Evolutionary conservation across 1,140 invertebrate genomes (phyloP), one percentile per base, ranked within the genome.

Genomic region (Microplitis demolitor): DNA sequence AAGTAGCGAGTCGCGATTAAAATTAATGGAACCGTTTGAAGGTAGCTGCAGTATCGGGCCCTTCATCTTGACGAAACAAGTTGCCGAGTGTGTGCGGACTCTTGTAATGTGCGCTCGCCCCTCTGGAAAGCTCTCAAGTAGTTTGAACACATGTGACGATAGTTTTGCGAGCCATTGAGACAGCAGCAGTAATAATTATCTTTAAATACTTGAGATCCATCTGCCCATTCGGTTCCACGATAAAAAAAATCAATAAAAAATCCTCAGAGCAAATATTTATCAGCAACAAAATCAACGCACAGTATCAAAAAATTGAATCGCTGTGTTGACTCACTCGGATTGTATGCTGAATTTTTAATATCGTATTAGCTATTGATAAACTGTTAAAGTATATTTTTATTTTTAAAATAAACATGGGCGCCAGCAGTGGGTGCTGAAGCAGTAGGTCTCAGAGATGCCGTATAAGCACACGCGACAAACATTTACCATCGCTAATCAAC

Each of bases 401-500:
- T 24, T 24, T 24, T 24, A 24, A 24, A 24, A 24, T 24, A 24
- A 13, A 33, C 60, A 61, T 33, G 4, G 24, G 24, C 24, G 24
- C 24, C 24, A 24, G 24, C 24, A 24, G 3, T 58, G 54, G 33
- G n/a, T 61, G 16, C 8, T 33, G 33, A 35, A 61, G 11, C 60
- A 13, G 24, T 33, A 13, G 24, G 1, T 24, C 24, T 2, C 24
- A 24, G 4, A 5, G 24, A 33, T 3, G 60, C 13, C 11, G 11
- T 33, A 61, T 61, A 61, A 14, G 53, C 33, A 33, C 60, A 35
- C 34, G 24, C 37, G 14, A 24, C 62, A 64, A 64, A 64, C 62
- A 34, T 64, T 64, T 64, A 35, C 62, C 62, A 35, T 64, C 62
- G 62, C 62, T 64, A 64, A 64, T 64, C 62, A 64, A 64, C 33